These are phyloP conservation scores for Neogobius melanostomus DNA, from an alignment of 2,113 vertebrate species.

Conservation along the genomic window DNA sequence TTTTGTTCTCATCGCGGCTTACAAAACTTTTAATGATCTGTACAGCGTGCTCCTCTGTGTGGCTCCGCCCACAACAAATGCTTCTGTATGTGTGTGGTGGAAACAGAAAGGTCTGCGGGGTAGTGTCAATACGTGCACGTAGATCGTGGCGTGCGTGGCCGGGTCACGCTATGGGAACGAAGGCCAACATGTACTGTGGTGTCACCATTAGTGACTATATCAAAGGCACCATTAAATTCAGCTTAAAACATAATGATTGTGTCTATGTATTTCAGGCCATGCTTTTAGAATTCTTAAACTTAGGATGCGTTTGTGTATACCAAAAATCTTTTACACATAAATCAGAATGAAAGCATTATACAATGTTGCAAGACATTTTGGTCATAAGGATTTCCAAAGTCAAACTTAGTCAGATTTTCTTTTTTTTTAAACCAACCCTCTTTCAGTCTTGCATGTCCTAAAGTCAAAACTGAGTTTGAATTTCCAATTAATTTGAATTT, in stretches of 20 bases:
- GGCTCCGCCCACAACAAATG: too few species aligned
- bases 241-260: conserved; percentile 44
- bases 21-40: too few species aligned
- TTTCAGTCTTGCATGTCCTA: conserved; percentile 73
- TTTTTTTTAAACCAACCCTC: conserved; percentile 54
- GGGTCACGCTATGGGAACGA: too few species aligned
- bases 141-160: too few species aligned
- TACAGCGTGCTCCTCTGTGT: too few species aligned
- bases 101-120: too few species aligned
- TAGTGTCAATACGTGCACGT: too few species aligned
- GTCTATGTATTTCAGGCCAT: conserved; percentile 46
- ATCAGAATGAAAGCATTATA: conserved; percentile 24
- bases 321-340: conserved; percentile 50
- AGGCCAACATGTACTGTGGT: conserved; percentile 44
- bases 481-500: conserved; percentile 24
- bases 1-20: too few species aligned
- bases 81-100: too few species aligned
- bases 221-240: conserved; percentile 22
- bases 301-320: conserved; percentile 47
- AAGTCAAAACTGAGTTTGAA: conserved; percentile 51
- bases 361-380: conserved; percentile 21
- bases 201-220: conserved; percentile 35
- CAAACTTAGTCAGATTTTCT: conserved; percentile 47
- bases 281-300: conserved; percentile 38
- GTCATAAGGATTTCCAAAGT: conserved; percentile 44